Evolutionary conservation across 1,140 invertebrate genomes (phyloP), one percentile per base, ranked within the genome.

Genomic region (Mylabris phalerata): DNA sequence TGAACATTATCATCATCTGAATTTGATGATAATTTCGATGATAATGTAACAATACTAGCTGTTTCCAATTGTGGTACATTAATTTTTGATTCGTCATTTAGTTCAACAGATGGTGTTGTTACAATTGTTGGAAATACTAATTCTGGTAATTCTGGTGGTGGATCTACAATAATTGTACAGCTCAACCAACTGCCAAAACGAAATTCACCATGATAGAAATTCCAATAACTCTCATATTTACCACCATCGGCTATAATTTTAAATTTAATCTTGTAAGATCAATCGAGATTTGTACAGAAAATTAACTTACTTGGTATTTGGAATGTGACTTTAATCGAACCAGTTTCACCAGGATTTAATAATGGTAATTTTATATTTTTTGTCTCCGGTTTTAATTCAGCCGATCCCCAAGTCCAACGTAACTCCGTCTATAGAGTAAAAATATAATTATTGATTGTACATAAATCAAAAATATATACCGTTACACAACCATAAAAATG

Each of bases 171-270:
- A 25, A 74, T 44, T 49, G 65, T 49, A 48, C 68, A 72, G 9
- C 69, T 67, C 9, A 75, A 49, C 69, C 70, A 72, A 24, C 70
- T 65, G 4, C 73, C 74, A 55, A 75, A 75, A 25, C 71, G 66
- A 9, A 65, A 59, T n/a, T 66, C 67, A 11, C 65, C 61, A 43
- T 75, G 67, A 48, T 71, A 66, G 59, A 75, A 74, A 46, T 75
- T 67, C 71, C 72, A 75, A 50, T 73, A 74, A 41, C 71, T 71
- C 61, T 75, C 72, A 54, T 74, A 75, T 32, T 47, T 67, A 13
- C 74, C 74, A 32, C 65, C 57, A 26, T 68, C 63, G 50, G 50
- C 72, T 74, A 50, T 32, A 13, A 13, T 13, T 13, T 13, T 13
- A 67, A 62, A 42, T 7, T 52, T 50, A 47, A 47, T 52, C 11